Base-by-base conservation (phyloP, 1,140 invertebrate genomes). In the Pinna nobilis region DNA sequence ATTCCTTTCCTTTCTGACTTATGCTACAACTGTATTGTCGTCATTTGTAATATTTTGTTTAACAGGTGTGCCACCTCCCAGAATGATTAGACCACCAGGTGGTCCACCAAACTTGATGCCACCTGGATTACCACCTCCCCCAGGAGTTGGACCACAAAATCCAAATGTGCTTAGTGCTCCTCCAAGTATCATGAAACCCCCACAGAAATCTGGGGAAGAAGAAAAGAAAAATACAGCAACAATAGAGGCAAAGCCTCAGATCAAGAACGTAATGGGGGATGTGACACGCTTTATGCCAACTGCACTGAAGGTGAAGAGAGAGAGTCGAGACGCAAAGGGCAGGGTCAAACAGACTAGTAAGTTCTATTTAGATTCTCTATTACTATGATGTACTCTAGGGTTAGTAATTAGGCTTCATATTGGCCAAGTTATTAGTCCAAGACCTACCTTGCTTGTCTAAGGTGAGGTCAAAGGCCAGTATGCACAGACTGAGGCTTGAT, bases 221-320 rank as follows among this genome's bases (percentile, higher is more conserved):
- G 81, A 85, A 33, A 84, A 81, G 91, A 93, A 85, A 91, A 93
- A 71, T 91, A 70, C 93, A 25, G 95, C 95, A 0, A 94, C 93
- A 0, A 98, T 98, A 76, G 95, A 95, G 82, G 97, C 97, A 0
- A 98, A 98, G 88, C 97, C 97, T 1, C 96, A 98, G 90, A 97
- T 99, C 66, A 92, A 91, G 82, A 98, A 97, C 91, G 90, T 98
- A 9, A 96, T 95, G 73, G 96, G 96, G 0, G 97, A 99, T 89
- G 95, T 98, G 0, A 99, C 97, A 0, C 90, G 96, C 78, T 99
- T 99, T 89, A 94, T 97, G 41, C 97, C 97, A 2, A 97, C 95
- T 0, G 94, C 96, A 3, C 90, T 99, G 15, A 92, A 97, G 73
- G 93, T 97, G 0, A 98, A 97, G 86, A 91, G 96, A 69, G 94